Conservation (phyloP, 2,113 vertebrate species). For the Electrona antarctica region DNA sequence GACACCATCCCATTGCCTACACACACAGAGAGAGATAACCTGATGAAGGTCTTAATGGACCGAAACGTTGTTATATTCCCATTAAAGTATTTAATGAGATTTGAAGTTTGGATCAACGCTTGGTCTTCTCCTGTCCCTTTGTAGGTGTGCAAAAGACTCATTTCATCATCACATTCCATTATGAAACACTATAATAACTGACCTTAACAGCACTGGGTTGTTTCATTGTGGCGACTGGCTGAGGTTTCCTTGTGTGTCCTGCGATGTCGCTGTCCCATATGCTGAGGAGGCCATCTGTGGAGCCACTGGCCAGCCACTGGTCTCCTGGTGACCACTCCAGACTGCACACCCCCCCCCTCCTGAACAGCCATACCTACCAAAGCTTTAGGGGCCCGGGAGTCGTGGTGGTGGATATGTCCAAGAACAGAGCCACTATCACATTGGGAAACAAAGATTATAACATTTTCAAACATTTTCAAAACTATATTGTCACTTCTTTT, state of each 20-base stretch:
- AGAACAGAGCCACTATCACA: constrained; percentile 78
- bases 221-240: constrained; percentile 61
- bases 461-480: too few relatives aligned
- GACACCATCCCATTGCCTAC: constrained; percentile 82
- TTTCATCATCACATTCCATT: neutral
- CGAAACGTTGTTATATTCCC: too few relatives aligned
- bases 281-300: constrained; percentile 72
- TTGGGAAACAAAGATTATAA: neutral
- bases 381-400: constrained; percentile 65
- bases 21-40: neutral
- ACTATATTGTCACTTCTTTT: too few relatives aligned
- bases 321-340: constrained; percentile 79
- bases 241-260: constrained; percentile 29
- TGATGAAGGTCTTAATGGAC: neutral
- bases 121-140: too few relatives aligned
- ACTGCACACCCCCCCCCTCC: constrained; percentile 74
- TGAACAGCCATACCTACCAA: constrained; percentile 62
- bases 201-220: constrained; percentile 83
- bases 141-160: neutral
- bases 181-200: constrained; percentile 14
- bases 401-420: constrained; percentile 77
- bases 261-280: constrained; percentile 75
- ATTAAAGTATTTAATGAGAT: too few relatives aligned
- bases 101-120: too few relatives aligned
- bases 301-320: constrained; percentile 76